phyloP scores from a whole-genome alignment of 1,140 invertebrate genomes.

The Panulirus ornatus region DNA sequence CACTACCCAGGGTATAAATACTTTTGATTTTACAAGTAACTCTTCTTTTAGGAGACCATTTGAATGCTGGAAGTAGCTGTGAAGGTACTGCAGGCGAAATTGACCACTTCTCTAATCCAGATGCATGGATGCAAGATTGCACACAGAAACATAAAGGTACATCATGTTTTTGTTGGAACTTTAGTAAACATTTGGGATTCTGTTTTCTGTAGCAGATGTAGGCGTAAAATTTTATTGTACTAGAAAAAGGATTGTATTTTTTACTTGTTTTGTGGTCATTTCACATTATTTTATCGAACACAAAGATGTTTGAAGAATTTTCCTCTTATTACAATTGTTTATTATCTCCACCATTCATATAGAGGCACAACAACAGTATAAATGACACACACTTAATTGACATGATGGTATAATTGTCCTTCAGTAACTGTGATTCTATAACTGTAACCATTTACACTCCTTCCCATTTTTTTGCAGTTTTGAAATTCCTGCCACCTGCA shows the following conservation, averaged over 20 bases:
- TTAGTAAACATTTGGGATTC: neutral
- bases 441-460: too few relatives aligned
- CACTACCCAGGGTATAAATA: neutral
- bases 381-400: neutral
- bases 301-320: neutral
- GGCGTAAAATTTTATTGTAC: neutral
- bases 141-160: conserved; percentile 55
- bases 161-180: conserved; percentile 8
- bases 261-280: too few relatives aligned
- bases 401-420: neutral
- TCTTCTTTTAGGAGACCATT: conserved; percentile 10
- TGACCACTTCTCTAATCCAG: conserved; percentile 52
- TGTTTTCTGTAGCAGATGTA: neutral
- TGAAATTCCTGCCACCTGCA: too few relatives aligned
- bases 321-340: too few relatives aligned
- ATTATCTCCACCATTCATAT: too few relatives aligned
- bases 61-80: conserved; percentile 14
- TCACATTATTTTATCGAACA: too few relatives aligned
- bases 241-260: too few relatives aligned
- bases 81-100: neutral
- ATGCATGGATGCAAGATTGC: conserved; percentile 52
- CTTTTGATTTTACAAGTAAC: neutral
- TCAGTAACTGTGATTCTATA: neutral
- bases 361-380: neutral
- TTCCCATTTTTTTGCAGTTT: too few relatives aligned